Base-by-base conservation (phyloP, 2,888 invertebrate species). In the Ptychoptera contaminata region DNA sequence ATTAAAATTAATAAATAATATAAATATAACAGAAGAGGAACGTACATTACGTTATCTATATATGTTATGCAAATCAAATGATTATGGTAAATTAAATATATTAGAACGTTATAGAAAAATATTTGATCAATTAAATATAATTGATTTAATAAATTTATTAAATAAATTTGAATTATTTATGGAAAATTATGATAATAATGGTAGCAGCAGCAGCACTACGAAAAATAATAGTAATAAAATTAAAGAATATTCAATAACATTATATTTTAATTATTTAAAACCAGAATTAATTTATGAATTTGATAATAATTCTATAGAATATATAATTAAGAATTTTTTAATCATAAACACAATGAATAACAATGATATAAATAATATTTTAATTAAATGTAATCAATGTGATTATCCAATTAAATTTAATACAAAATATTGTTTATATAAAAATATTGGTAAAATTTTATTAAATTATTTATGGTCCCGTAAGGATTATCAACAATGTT, bases 211-310 rank as follows among this genome's bases (percentile, higher is more conserved):
- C n/a, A n/a, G n/a, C n/a, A n/a, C n/a, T n/a, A n/a, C n/a, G n/a
- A n/a, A n/a, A n/a, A n/a, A n/a, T n/a, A 40, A 32, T 40, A 15
- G 15, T 15, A 40, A 15, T 16, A 16, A 16, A 44, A 59, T 65
- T 40, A 59, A 56, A 36, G 54, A 57, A 41, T 58, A 62, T 47
- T 65, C 64, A 49, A 63, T 57, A 47, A 61, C 62, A 43, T 63
- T 66, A 62, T 66, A 64, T 48, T 65, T 66, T 42, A 59, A 66
- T 49, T 66, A 66, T 53, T 52, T 66, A 41, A 65, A 65, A 47
- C 58, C 61, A 10, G 65, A 66, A 46, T 56, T 66, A 8, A 61
- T 65, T 32, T 66, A 63, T 62, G 64, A 66, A 49, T 58, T 66
- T 52, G 65, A 66, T 36, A 62, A 65, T 37, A 52, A 53, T 12